Conservation (phyloP, 2,888 invertebrate species). For the Alviniconcha strummeri region DNA sequence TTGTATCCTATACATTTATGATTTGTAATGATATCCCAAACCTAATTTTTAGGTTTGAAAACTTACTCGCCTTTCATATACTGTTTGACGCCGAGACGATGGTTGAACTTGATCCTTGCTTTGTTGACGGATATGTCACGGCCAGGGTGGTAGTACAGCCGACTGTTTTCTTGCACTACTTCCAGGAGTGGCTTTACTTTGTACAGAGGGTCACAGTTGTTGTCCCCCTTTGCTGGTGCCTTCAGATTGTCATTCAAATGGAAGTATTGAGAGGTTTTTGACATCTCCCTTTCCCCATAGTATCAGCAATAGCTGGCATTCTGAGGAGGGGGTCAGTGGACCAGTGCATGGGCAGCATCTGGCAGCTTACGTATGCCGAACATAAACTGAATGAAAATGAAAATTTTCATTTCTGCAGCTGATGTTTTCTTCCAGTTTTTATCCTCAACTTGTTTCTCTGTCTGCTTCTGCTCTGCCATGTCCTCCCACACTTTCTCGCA, state of each 20-base stretch:
- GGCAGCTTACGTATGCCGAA: slow-evolving; percentile 1
- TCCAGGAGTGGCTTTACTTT: background rate
- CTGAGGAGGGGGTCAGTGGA: background rate
- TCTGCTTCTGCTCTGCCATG: background rate
- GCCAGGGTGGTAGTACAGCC: background rate
- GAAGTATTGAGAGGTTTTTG: background rate
- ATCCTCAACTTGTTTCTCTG: background rate
- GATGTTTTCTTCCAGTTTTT: background rate
- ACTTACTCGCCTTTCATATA: slow-evolving; percentile 4
- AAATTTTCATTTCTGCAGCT: slow-evolving; percentile 4
- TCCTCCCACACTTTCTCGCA: background rate
- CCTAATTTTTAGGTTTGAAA: too few species aligned
- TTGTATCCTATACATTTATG: background rate
- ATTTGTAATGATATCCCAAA: background rate
- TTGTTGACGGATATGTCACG: background rate
- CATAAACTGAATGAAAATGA: slow-evolving; percentile 17
- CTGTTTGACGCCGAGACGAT: slow-evolving; percentile 26
- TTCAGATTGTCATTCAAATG: background rate
- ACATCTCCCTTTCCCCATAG: background rate
- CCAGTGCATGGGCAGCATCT: background rate
- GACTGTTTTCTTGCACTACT: background rate
- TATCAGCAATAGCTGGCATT: background rate
- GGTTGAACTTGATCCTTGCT: slow-evolving; percentile 25
- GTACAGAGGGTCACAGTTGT: background rate
- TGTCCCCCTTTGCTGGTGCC: background rate